Conservation (phyloP, 2,113 vertebrate genomes). For the Tachysurus vachellii region DNA sequence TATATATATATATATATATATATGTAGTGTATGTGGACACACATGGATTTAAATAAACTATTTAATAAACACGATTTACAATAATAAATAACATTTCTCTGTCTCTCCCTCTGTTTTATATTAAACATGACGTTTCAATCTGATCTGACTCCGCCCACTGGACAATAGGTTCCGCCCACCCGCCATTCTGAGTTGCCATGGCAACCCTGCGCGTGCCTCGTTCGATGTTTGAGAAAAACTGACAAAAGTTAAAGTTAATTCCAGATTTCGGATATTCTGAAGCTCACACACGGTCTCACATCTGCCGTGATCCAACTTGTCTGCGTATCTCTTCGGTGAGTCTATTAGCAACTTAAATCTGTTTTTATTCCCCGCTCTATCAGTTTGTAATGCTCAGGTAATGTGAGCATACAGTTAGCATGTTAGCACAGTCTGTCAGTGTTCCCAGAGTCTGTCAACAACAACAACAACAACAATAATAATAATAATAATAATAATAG, state of each 20-base stretch:
- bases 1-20: no score
- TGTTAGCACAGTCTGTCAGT: not conserved
- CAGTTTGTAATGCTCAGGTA: not conserved
- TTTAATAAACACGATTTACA: not conserved
- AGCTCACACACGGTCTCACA: fast-evolving
- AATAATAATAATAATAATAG: no score
- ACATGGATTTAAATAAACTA: not conserved
- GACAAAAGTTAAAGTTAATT: not conserved
- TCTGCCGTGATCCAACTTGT: not conserved
- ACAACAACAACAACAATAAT: no score
- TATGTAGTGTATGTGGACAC: no score
- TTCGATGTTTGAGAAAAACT: not conserved
- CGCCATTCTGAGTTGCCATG: constrained; percentile 3
- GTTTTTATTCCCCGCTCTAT: not conserved
- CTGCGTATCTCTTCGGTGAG: not conserved
- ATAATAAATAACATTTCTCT: not conserved
- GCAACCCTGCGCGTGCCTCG: not conserved
- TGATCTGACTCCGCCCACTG: not conserved
- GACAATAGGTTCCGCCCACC: not conserved
- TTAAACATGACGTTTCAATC: not conserved
- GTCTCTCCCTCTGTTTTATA: not conserved
- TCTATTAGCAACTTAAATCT: not conserved
- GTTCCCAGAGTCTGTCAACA: not conserved
- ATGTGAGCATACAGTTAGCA: not conserved
- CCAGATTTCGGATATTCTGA: not conserved